Base-by-base conservation (phyloP, 2,888 invertebrate species). In the Cyrtodaria siliqua region DNA sequence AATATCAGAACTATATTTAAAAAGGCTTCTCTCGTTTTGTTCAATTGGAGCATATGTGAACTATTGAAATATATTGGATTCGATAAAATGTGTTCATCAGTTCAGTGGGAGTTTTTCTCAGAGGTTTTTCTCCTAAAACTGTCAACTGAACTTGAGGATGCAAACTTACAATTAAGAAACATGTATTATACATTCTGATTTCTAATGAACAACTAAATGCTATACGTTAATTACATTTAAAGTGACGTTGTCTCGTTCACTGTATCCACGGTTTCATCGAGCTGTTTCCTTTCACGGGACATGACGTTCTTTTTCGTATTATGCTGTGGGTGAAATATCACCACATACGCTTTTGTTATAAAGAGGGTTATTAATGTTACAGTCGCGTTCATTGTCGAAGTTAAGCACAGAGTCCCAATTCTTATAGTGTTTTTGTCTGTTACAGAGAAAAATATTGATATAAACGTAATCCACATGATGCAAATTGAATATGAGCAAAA, bases 301-400 rank as follows among this genome's bases (percentile, higher is more conserved):
- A 95, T 95, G 9, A 95, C 94, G 1, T 94, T 93, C 79, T 95
- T 94, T 73, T 94, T 93, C 1, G 95, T 95, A 86, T 95, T 95
- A 87, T 95, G 95, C 82, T 94, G 94, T 1, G 95, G 95, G 71
- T 94, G 94, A 81, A 94, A 92, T 27, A 95, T 89, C 2, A 95
- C 94, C 59, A 94, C 94, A 91, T 95, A 95, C 9, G 94, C 91
- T 87, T 95, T 95, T 0, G 94, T 94, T 42, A 94, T 92, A 84
- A 95, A 94, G n/a, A 95, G 90, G 72, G 94, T 94, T 6, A 92
- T 92, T 44, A 95, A 87, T 78, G 94, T 94, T 2, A 95, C 94
- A 63, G 94, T 91, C 0, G 94, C 94, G 85, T 94, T 94, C 4
- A 95, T 86, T 0, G 94, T 94, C 18, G 94, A 90, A 0, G 94